phyloP scores from a whole-genome alignment of 2,797 vertebrate species.

The Falco berigora region DNA sequence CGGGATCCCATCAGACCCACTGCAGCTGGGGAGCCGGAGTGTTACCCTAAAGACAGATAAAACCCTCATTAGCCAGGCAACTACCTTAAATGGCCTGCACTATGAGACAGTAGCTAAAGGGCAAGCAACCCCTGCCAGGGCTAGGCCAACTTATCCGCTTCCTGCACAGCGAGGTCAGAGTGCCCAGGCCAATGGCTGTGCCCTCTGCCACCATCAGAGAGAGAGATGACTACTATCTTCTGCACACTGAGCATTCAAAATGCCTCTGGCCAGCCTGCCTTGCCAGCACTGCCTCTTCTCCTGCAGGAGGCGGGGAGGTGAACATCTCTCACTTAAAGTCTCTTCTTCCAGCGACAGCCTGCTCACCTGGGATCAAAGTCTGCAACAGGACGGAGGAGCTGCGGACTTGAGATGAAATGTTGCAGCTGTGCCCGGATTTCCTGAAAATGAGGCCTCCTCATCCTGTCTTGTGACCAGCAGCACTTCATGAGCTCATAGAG shows the following conservation, averaged over 20 bases:
- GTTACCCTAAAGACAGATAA: slow-evolving; percentile 64
- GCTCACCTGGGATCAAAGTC: slow-evolving; percentile 77
- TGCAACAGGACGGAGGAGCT: slow-evolving; percentile 72
- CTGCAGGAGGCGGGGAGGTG: neutral
- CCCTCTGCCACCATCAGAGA: neutral
- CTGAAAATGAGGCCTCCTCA: slow-evolving; percentile 85
- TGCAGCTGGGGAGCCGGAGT: slow-evolving; percentile 76
- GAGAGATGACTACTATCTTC: neutral
- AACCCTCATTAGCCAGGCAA: neutral
- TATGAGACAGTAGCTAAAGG: neutral
- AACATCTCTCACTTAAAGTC: neutral
- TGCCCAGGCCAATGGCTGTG: neutral
- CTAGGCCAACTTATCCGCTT: neutral
- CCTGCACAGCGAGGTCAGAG: neutral
- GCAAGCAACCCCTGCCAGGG: neutral
- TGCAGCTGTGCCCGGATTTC: slow-evolving; percentile 78
- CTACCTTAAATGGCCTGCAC: neutral
- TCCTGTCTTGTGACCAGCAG: slow-evolving; percentile 88
- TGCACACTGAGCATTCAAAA: neutral
- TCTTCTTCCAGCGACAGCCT: neutral
- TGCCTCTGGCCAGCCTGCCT: neutral
- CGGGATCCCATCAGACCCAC: slow-evolving; percentile 76
- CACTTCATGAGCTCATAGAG: slow-evolving; percentile 94
- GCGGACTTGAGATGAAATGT: slow-evolving; percentile 72
- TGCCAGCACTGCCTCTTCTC: neutral